phyloP scores from a whole-genome alignment of 2,797 vertebrate genomes.

The Florisuga fusca region DNA sequence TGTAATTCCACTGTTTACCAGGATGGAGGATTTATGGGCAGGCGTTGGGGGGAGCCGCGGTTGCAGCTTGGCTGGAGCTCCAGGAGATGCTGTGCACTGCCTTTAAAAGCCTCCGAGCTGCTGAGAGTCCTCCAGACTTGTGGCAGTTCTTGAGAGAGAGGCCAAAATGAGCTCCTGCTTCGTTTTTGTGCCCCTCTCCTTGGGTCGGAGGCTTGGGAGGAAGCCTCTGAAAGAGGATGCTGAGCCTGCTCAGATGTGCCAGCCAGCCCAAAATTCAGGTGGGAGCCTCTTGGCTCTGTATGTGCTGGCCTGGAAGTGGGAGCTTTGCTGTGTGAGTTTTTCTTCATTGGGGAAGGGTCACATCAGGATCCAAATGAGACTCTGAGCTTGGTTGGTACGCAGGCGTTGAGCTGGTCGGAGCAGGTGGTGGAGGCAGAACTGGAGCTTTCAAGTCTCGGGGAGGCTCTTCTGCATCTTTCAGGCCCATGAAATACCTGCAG shows the following conservation, averaged over 20 bases:
- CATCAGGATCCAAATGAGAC: neutral
- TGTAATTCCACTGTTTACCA: conserved; percentile 64
- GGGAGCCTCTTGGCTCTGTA: neutral
- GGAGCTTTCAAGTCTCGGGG: neutral
- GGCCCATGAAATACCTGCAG: accelerated
- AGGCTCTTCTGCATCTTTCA: neutral
- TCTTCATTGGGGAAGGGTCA: accelerated
- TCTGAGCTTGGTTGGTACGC: accelerated
- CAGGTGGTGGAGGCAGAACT: accelerated
- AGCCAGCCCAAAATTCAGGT: accelerated
- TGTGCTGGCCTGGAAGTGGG: neutral
- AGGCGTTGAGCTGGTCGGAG: neutral
- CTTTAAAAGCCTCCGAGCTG: neutral
- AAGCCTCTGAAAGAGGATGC: accelerated
- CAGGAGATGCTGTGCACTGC: neutral
- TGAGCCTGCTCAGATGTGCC: neutral
- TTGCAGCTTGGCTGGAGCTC: neutral
- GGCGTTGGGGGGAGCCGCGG: neutral
- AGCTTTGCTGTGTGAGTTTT: accelerated
- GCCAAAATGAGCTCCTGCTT: accelerated
- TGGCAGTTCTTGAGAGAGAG: neutral
- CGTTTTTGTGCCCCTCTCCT: accelerated
- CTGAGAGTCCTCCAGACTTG: neutral
- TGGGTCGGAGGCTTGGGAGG: neutral
- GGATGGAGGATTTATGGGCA: conserved; percentile 71